These are phyloP conservation scores for Eremophila alpestris DNA, from an alignment of 2,797 vertebrate species.

Conservation along the genomic window DNA sequence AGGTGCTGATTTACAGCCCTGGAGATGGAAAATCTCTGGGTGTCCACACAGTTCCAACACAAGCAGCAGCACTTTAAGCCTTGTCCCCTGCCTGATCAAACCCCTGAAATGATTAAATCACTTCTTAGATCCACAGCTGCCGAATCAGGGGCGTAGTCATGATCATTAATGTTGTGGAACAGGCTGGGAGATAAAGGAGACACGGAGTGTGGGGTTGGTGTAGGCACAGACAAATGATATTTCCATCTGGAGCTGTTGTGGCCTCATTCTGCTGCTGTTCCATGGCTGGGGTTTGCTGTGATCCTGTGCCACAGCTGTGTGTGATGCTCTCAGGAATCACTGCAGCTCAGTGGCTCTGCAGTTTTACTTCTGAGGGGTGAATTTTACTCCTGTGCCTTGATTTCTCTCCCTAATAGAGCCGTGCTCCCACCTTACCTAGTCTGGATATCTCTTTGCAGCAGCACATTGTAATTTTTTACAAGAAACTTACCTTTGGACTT, in stretches of 20 bases:
- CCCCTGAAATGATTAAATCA: neutral
- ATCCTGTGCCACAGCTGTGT: neutral
- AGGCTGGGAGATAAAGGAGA: neutral
- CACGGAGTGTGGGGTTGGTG: neutral
- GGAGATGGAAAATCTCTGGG: neutral
- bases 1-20: neutral
- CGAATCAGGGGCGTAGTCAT: neutral
- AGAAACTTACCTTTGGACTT: conserved; percentile 34
- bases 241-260: neutral
- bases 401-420: conserved; percentile 24
- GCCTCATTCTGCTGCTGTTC: neutral
- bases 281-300: neutral
- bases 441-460: conserved; percentile 15
- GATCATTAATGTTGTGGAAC: neutral
- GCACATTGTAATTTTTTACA: conserved; percentile 25
- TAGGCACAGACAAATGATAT: neutral
- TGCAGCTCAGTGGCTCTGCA: neutral
- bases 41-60: neutral
- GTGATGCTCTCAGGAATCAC: neutral
- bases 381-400: neutral
- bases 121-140: neutral
- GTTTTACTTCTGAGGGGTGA: neutral
- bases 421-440: neutral
- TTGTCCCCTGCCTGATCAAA: neutral
- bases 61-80: neutral